phyloP scores from a whole-genome alignment of 2,797 vertebrate species.

The Rhyacichthys aspro region DNA sequence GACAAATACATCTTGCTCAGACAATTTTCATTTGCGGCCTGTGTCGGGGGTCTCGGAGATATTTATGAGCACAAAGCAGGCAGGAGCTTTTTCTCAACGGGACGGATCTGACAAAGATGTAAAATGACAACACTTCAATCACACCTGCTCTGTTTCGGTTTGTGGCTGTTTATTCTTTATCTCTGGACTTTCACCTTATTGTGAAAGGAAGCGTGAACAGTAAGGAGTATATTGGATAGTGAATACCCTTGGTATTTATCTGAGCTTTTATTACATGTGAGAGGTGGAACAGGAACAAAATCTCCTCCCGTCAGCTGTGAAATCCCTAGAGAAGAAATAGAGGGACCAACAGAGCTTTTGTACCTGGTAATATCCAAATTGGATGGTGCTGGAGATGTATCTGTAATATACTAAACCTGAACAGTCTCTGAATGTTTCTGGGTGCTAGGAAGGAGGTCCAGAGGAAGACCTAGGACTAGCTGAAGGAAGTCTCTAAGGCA shows the following conservation, averaged over 20 bases:
- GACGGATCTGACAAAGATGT: background rate
- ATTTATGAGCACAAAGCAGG: slow-evolving; percentile 3
- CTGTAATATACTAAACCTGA: too few relatives aligned
- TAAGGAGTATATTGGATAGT: slow-evolving; percentile 20
- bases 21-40: slow-evolving; percentile 7
- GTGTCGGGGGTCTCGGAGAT: slow-evolving; percentile 1
- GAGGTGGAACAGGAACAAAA: slow-evolving; percentile 18
- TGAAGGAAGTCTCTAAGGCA: too few relatives aligned
- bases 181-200: slow-evolving; percentile 1
- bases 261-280: slow-evolving; percentile 12
- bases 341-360: too few relatives aligned
- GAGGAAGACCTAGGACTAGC: too few relatives aligned
- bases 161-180: slow-evolving; percentile 2
- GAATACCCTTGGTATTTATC: slow-evolving; percentile 23
- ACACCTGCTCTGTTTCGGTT: background rate
- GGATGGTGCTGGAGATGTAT: too few relatives aligned
- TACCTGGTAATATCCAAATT: too few relatives aligned
- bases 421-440: too few relatives aligned
- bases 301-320: slow-evolving; percentile 5
- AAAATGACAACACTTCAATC: background rate
- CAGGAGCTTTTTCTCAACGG: background rate
- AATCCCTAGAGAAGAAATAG: slow-evolving; percentile 22
- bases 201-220: slow-evolving; percentile 15
- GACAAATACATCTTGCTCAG: background rate
- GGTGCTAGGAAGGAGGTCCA: too few relatives aligned